phyloP scores from a whole-genome alignment of 2,113 vertebrate species.

The Mohoua ochrocephala region DNA sequence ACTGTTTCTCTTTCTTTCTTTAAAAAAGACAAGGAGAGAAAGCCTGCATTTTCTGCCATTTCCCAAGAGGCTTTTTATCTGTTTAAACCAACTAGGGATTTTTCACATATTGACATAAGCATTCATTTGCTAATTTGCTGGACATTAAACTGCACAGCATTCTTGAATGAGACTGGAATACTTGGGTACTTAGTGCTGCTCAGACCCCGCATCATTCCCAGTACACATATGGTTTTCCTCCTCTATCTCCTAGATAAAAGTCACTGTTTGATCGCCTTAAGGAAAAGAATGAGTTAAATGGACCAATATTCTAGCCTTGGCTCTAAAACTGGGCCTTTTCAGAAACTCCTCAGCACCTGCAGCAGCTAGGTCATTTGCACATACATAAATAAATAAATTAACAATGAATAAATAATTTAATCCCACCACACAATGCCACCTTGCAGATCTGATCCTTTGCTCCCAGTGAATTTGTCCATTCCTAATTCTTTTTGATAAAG shows the following conservation, averaged over 20 bases:
- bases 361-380: constrained; percentile 79
- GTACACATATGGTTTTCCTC: constrained; percentile 64
- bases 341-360: constrained; percentile 78
- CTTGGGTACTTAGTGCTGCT: constrained; percentile 55
- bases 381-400: constrained; percentile 86
- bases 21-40: constrained; percentile 43
- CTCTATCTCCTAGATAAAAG: constrained; percentile 74
- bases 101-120: constrained; percentile 80
- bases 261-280: constrained; percentile 79
- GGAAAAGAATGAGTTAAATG: constrained; percentile 83
- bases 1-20: constrained; percentile 36
- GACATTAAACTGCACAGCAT: constrained; percentile 68
- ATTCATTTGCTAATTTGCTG: constrained; percentile 84
- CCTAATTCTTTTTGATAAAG: constrained; percentile 83
- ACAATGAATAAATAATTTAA: constrained; percentile 88
- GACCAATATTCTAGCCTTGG: constrained; percentile 76
- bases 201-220: constrained; percentile 39
- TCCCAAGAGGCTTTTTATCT: constrained; percentile 68
- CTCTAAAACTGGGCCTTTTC: constrained; percentile 76
- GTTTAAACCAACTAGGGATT: constrained; percentile 73
- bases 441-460: constrained; percentile 76
- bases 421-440: constrained; percentile 75
- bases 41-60: constrained; percentile 56
- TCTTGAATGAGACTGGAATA: constrained; percentile 66
- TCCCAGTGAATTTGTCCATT: constrained; percentile 76